Percentiles rank a stretch among this genome's conserved stretches.
Conservation (phyloP, 53 echinoderm and acorn worm species). For the Hippasteria phrygiana region DNA sequence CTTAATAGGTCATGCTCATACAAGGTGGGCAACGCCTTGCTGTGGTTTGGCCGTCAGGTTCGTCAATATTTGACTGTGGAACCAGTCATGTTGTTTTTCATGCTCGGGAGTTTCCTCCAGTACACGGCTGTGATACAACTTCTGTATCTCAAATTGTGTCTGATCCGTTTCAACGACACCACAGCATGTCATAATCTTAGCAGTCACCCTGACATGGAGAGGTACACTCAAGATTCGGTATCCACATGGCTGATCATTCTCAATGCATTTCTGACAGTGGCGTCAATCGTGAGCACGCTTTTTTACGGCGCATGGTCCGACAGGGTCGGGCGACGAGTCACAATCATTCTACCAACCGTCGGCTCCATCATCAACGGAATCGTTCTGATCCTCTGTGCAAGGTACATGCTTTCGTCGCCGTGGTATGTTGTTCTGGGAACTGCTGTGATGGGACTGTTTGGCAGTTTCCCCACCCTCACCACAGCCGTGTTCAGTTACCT, state of each 20-base stretch:
- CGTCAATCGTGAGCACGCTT: slow-evolving; percentile 78
- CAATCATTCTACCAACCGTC: slow-evolving; percentile 82
- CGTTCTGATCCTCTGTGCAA: slow-evolving; percentile 72
- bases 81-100: slow-evolving; percentile 88
- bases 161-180: slow-evolving; percentile 84
- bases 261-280: slow-evolving; percentile 78
- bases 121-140: slow-evolving; percentile 89
- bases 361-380: slow-evolving; percentile 83
- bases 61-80: slow-evolving; percentile 85
- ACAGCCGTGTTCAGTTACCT: slow-evolving; percentile 96
- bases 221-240: slow-evolving; percentile 69
- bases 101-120: slow-evolving; percentile 92
- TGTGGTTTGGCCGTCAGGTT: slow-evolving; percentile 36
- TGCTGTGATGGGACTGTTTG: slow-evolving; percentile 79
- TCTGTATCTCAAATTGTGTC: slow-evolving; percentile 82
- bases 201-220: slow-evolving; percentile 73
- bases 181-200: slow-evolving; percentile 75
- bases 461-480: slow-evolving; percentile 82
- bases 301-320: slow-evolving; percentile 96
- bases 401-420: slow-evolving; percentile 71
- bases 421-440: slow-evolving; percentile 86
- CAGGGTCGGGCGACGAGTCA: slow-evolving; percentile 78
- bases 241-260: slow-evolving; percentile 94
- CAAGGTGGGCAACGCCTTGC: not conserved
- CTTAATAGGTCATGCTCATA: slow-evolving; percentile 26